These are phyloP conservation scores for Orycteropus afer DNA, from an alignment of 2,113 vertebrate species.

Conservation along the genomic window DNA sequence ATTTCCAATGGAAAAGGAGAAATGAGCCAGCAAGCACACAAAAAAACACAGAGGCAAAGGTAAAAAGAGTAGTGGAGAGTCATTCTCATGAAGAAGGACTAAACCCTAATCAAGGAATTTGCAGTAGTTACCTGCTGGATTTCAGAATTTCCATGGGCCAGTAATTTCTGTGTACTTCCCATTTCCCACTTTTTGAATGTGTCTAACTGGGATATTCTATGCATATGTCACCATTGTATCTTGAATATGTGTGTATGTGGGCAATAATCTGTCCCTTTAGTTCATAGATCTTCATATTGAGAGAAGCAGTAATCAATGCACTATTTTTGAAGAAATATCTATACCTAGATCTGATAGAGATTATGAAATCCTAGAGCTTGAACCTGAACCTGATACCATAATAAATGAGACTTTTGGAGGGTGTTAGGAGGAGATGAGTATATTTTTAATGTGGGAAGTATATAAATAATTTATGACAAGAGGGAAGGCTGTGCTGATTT, in stretches of 20 bases:
- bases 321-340: background rate
- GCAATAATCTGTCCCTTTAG: background rate
- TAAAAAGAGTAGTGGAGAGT: background rate
- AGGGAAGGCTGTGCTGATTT: background rate
- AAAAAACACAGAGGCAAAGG: background rate
- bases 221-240: accelerated
- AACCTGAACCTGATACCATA: background rate
- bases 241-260: background rate
- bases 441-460: background rate
- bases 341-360: background rate
- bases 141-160: background rate
- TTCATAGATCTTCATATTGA: background rate
- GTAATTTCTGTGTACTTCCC: background rate
- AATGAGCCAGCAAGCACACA: background rate
- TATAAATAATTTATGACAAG: background rate
- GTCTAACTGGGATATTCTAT: background rate
- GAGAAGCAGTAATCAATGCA: background rate
- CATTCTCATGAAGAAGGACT: background rate
- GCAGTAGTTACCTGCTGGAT: background rate
- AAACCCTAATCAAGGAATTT: background rate
- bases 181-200: background rate
- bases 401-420: background rate
- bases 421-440: background rate
- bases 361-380: background rate
- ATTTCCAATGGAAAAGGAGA: background rate